Evolutionary conservation across 2,888 invertebrate species (phyloP).

Genomic region (Colletes collaris): DNA sequence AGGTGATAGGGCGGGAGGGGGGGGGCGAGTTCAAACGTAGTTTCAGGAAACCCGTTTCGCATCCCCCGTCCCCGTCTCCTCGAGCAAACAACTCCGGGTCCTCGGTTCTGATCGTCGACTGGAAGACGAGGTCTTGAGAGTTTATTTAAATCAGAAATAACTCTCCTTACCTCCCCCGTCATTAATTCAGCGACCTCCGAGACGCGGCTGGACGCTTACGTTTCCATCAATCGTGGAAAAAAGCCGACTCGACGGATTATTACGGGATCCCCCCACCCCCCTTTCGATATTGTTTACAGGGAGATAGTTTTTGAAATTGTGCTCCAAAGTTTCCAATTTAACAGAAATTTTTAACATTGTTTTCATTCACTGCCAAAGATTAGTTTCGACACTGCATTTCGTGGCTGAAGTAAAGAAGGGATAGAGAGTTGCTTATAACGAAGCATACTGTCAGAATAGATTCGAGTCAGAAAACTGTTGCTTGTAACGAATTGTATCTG

Average conservation of each 20-base stretch:
- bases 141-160: constrained; percentile 78
- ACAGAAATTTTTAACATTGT: too few species aligned
- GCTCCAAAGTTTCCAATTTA: too few species aligned
- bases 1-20: constrained; percentile 35
- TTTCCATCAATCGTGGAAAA: constrained; percentile 37
- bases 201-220: constrained; percentile 30
- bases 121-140: constrained; percentile 63
- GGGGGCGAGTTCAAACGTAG: constrained; percentile 76
- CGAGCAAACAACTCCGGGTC: constrained; percentile 52
- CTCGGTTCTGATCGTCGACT: constrained; percentile 59
- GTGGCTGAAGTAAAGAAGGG: too few species aligned
- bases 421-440: too few species aligned
- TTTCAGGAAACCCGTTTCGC: constrained; percentile 73
- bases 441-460: too few species aligned
- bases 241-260: constrained; percentile 3
- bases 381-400: too few species aligned
- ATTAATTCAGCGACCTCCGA: constrained; percentile 16
- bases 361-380: too few species aligned
- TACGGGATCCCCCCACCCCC: neutral
- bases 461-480: too few species aligned
- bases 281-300: neutral
- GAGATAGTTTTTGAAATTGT: neutral
- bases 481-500: too few species aligned
- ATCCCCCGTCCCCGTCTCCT: constrained; percentile 51
- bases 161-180: constrained; percentile 62